phyloP scores from a whole-genome alignment of 2,888 invertebrate genomes.

The Amphipyra berbera region DNA sequence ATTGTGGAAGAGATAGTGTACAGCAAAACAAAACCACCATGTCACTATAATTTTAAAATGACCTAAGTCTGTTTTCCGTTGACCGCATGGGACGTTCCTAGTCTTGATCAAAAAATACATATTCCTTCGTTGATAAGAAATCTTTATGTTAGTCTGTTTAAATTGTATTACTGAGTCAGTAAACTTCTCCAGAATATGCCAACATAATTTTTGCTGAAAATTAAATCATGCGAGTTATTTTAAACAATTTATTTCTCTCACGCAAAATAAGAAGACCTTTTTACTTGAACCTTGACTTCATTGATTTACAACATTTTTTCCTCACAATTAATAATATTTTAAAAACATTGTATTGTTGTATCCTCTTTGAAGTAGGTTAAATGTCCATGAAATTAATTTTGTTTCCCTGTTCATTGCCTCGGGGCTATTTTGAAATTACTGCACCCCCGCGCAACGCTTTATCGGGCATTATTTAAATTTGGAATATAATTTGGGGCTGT shows the following conservation, averaged over 20 bases:
- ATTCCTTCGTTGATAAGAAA: too few relatives aligned
- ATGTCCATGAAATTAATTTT: conserved; percentile 70
- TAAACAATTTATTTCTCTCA: too few relatives aligned
- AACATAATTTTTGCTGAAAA: too few relatives aligned
- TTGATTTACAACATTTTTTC: conserved; percentile 24
- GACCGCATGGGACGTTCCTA: too few relatives aligned
- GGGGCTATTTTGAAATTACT: conserved; percentile 58
- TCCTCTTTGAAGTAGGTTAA: conserved; percentile 63
- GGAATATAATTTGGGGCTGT: conserved; percentile 58
- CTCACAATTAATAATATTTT: conserved; percentile 34
- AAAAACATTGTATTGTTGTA: conserved; percentile 42
- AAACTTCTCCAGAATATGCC: too few relatives aligned
- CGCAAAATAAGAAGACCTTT: background rate
- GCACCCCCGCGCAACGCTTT: conserved; percentile 62
- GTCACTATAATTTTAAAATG: too few relatives aligned
- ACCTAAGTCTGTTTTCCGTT: too few relatives aligned
- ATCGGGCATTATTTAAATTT: conserved; percentile 75
- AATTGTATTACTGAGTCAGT: too few relatives aligned
- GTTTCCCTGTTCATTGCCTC: conserved; percentile 44
- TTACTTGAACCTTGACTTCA: conserved; percentile 2
- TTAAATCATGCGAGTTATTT: too few relatives aligned
- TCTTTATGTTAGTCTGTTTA: too few relatives aligned
- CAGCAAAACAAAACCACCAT: too few relatives aligned
- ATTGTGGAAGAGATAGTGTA: conserved; percentile 6
- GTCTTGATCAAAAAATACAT: too few relatives aligned